Conservation (phyloP, 2,797 vertebrate species). For the Tokudaia muenninki region DNA sequence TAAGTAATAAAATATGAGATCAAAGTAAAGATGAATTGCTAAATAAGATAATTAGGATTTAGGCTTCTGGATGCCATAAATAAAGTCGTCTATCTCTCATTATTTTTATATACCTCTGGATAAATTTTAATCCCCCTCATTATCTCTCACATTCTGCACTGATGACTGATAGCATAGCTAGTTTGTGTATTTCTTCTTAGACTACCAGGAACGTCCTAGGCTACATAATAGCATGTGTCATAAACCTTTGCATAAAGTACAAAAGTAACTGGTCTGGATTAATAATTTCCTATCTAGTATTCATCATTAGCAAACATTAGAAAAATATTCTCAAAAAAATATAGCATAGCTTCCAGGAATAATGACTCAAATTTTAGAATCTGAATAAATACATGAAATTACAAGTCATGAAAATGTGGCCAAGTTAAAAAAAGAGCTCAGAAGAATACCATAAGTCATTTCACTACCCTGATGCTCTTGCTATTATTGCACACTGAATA, state of each 20-base stretch:
- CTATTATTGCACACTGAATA: neutral
- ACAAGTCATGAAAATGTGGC: neutral
- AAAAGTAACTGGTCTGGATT: neutral
- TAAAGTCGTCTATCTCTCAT: neutral
- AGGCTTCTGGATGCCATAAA: neutral
- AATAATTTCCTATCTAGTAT: neutral
- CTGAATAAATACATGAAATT: neutral
- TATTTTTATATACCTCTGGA: neutral
- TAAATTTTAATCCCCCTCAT: neutral
- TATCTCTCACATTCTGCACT: neutral
- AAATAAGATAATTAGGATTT: constrained; percentile 1
- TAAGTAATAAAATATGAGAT: neutral
- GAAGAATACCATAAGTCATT: neutral
- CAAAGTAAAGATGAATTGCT: neutral
- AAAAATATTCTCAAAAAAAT: neutral
- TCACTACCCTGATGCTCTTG: neutral
- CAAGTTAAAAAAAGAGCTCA: neutral
- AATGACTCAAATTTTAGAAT: neutral
- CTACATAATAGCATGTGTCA: rapidly evolving
- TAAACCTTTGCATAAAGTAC: neutral
- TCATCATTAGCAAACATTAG: neutral
- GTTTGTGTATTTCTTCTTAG: neutral
- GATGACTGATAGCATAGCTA: neutral
- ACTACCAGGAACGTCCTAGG: neutral
- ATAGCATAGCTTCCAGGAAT: neutral